These are phyloP conservation scores for Tringa solitaria DNA, from an alignment of 2,113 vertebrate genomes.

Conservation along the genomic window DNA sequence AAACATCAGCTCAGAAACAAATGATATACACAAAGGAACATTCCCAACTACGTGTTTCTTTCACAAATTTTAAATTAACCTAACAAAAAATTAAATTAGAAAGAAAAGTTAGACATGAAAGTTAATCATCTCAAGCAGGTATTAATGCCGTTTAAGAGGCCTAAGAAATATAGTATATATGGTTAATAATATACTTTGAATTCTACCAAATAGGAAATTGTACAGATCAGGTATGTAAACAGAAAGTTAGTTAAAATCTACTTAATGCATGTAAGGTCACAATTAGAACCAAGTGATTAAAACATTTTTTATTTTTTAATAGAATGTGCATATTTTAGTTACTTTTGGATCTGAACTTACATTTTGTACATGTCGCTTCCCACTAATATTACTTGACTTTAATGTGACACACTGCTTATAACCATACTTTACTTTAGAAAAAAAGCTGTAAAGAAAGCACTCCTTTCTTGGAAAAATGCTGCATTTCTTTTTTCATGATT, in stretches of 20 bases:
- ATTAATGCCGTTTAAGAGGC: constrained; percentile 39
- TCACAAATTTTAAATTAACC: background rate
- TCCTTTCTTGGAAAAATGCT: constrained; percentile 54
- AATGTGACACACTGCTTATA: background rate
- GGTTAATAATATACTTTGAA: constrained; percentile 58
- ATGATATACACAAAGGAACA: constrained; percentile 23
- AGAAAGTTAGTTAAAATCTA: constrained; percentile 58
- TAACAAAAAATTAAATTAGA: background rate
- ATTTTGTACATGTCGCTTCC: background rate
- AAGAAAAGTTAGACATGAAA: constrained; percentile 58
- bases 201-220: constrained; percentile 41
- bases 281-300: background rate
- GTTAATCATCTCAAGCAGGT: constrained; percentile 45
- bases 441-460: background rate
- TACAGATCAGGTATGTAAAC: constrained; percentile 27
- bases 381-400: background rate
- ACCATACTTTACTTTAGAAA: background rate
- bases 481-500: background rate
- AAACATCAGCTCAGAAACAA: constrained; percentile 60
- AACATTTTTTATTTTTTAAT: background rate
- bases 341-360: background rate
- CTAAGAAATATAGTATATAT: background rate
- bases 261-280: constrained; percentile 59
- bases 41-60: background rate
- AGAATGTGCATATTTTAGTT: background rate